Conservation (phyloP, 1,140 invertebrate genomes). For the Latrodectus geometricus region DNA sequence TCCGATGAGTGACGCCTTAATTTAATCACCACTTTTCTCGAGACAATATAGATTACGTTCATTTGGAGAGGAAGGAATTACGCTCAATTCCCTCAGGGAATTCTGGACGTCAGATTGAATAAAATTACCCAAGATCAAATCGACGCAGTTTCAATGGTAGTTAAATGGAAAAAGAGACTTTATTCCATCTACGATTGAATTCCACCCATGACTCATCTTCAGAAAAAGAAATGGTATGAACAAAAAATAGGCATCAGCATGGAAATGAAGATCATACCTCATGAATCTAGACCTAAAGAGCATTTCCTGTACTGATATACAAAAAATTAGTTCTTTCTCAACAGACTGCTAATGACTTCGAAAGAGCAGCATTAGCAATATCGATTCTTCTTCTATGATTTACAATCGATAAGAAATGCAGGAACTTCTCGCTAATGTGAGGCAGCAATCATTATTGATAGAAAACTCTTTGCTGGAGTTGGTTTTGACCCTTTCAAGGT, state of each 20-base stretch:
- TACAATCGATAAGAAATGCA: slow-evolving; percentile 32
- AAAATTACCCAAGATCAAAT: too few relatives aligned
- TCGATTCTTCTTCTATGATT: slow-evolving; percentile 1
- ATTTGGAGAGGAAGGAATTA: too few relatives aligned
- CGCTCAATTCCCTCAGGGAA: too few relatives aligned
- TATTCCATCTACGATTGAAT: too few relatives aligned
- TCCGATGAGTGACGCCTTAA: too few relatives aligned
- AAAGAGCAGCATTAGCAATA: slow-evolving; percentile 6
- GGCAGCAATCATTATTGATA: slow-evolving; percentile 23
- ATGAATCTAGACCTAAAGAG: neutral
- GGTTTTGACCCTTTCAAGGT: slow-evolving; percentile 1
- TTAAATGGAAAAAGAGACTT: too few relatives aligned
- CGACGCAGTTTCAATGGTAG: too few relatives aligned
- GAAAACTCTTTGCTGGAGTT: slow-evolving; percentile 6
- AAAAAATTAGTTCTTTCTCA: slow-evolving; percentile 1
- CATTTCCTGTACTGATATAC: neutral
- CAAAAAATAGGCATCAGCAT: neutral
- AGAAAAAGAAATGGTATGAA: neutral
- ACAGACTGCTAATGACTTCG: neutral
- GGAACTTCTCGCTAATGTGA: neutral
- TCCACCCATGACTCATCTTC: too few relatives aligned
- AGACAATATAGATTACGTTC: too few relatives aligned
- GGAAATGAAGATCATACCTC: neutral
- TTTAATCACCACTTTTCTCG: too few relatives aligned
- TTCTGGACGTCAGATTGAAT: too few relatives aligned